Conservation (phyloP, 2,113 vertebrate species). For the Cranoglanis bouderius region DNA sequence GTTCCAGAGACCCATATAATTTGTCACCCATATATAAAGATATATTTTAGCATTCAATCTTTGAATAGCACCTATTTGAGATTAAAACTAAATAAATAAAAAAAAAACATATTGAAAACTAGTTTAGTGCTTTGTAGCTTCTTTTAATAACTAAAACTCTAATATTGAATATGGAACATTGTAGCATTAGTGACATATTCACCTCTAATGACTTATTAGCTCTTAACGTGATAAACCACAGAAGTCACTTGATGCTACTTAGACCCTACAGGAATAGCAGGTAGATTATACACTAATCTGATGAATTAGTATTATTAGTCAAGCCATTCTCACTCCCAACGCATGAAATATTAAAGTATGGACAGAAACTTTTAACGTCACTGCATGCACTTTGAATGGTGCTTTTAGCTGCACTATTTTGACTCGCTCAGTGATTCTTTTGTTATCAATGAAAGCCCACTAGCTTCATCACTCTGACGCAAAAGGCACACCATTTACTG, state of each 20-base stretch:
- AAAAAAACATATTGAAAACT: background rate
- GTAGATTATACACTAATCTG: background rate
- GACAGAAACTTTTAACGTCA: background rate
- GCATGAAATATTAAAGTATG: background rate
- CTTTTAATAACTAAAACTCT: background rate
- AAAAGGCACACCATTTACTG: background rate
- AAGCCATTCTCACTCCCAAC: background rate
- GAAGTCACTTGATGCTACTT: background rate
- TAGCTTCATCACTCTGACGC: background rate
- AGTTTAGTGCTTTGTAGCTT: background rate
- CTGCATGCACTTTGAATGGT: background rate
- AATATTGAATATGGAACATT: background rate
- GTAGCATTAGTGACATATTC: background rate
- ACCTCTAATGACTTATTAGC: background rate
- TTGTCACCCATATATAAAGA: background rate
- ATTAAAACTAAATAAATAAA: background rate
- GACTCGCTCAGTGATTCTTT: background rate
- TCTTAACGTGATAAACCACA: background rate
- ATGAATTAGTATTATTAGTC: background rate
- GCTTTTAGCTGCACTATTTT: background rate
- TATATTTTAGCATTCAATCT: background rate
- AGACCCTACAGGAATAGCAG: background rate
- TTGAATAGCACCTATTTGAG: too few species aligned
- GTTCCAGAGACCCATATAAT: background rate
- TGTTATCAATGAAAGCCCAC: background rate